A percentile compares a stretch with the other conserved stretches of the same genome.
phyloP scores from a whole-genome alignment of 2,113 vertebrate genomes.

The Ailuropoda melanoleuca region DNA sequence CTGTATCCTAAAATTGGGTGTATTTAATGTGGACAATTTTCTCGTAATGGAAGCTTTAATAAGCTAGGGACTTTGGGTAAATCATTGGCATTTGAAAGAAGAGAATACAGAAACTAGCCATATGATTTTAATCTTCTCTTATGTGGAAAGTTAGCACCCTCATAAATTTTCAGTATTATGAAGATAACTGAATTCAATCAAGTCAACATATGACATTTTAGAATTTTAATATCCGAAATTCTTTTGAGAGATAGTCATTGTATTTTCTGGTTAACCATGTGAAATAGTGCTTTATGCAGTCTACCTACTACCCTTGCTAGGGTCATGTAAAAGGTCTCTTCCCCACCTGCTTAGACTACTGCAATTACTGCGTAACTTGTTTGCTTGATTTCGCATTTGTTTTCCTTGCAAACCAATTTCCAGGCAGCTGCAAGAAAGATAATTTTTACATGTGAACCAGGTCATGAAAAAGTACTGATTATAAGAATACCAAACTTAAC shows the following conservation, averaged over 20 bases:
- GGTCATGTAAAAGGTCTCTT: background rate
- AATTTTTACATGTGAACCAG: background rate
- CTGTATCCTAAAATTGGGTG: background rate
- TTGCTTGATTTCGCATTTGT: background rate
- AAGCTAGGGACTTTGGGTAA: background rate
- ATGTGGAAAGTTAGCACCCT: background rate
- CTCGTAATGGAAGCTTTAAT: background rate
- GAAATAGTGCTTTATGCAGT: background rate
- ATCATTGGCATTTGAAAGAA: background rate
- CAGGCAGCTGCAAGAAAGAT: background rate
- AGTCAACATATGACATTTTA: background rate
- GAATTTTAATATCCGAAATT: background rate
- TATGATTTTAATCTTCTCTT: background rate
- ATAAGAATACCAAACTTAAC: background rate
- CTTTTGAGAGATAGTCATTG: background rate
- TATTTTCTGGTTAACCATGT: background rate
- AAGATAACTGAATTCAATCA: background rate
- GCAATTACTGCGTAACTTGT: background rate
- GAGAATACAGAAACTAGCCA: background rate
- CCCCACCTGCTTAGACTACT: background rate
- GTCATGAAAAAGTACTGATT: background rate
- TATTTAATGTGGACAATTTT: background rate
- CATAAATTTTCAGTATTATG: background rate
- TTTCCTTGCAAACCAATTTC: background rate
- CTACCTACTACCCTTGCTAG: accelerated